Conservation (phyloP, 2,888 invertebrate genomes). For the Cephalotes varians region DNA sequence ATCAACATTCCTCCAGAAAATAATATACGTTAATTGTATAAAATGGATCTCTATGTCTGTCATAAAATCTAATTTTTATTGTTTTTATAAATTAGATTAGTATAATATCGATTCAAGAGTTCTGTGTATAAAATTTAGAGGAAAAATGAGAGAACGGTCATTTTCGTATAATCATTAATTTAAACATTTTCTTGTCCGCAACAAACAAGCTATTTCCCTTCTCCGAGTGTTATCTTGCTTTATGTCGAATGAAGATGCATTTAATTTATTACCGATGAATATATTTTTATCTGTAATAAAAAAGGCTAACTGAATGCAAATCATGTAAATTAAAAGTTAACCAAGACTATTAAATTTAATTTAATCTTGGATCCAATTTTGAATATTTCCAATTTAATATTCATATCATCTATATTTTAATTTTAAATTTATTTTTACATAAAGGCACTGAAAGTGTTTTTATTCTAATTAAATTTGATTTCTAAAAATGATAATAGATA, state of each 20-base stretch:
- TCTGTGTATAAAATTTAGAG: neutral
- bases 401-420: neutral
- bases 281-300: neutral
- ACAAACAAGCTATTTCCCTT: neutral
- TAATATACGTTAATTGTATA: neutral
- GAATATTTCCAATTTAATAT: constrained; percentile 8
- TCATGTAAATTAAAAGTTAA: neutral
- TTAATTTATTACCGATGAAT: neutral
- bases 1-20: neutral
- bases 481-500: neutral
- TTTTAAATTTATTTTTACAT: neutral
- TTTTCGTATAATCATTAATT: neutral
- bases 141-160: neutral
- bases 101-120: too few relatives aligned
- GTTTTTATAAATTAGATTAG: neutral
- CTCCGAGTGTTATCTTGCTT: neutral
- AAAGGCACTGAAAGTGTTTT: neutral
- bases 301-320: neutral
- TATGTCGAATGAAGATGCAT: neutral
- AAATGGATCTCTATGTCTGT: neutral
- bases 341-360: neutral
- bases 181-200: neutral
- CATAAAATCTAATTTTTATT: neutral
- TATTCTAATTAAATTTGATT: neutral
- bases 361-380: neutral